Evolutionary conservation across 2,113 vertebrate genomes (phyloP).

Genomic region (Serilophus lunatus): DNA sequence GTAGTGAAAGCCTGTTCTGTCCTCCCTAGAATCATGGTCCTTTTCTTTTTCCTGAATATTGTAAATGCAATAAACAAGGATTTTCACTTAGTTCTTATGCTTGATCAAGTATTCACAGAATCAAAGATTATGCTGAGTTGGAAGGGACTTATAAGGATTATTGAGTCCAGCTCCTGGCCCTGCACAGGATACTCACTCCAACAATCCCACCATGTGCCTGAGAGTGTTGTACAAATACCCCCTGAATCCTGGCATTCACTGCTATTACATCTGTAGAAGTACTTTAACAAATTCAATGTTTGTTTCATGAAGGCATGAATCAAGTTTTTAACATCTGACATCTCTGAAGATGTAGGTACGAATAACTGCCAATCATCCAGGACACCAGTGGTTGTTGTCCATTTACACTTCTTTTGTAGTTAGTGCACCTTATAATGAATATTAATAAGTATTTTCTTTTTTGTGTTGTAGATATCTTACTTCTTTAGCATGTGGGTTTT

Average conservation of each 20-base stretch:
- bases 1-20: fast-evolving
- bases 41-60: not conserved
- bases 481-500: not conserved
- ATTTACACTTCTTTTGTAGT: not conserved
- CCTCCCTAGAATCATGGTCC: not conserved
- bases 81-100: not conserved
- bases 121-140: too few relatives aligned
- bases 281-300: not conserved
- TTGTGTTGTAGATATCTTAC: not conserved
- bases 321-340: not conserved
- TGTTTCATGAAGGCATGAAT: not conserved
- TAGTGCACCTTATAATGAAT: not conserved
- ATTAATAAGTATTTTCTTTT: not conserved
- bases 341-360: not conserved
- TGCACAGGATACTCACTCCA: too few relatives aligned
- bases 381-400: not conserved
- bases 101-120: not conserved
- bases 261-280: not conserved
- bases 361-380: not conserved
- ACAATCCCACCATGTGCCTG: too few relatives aligned
- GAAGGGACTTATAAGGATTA: too few relatives aligned
- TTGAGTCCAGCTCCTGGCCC: too few relatives aligned
- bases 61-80: not conserved
- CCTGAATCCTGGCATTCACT: not conserved
- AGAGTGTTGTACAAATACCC: too few relatives aligned